These are phyloP conservation scores for Actenoides lindsayi DNA, from an alignment of 2,113 vertebrate species.

Conservation along the genomic window DNA sequence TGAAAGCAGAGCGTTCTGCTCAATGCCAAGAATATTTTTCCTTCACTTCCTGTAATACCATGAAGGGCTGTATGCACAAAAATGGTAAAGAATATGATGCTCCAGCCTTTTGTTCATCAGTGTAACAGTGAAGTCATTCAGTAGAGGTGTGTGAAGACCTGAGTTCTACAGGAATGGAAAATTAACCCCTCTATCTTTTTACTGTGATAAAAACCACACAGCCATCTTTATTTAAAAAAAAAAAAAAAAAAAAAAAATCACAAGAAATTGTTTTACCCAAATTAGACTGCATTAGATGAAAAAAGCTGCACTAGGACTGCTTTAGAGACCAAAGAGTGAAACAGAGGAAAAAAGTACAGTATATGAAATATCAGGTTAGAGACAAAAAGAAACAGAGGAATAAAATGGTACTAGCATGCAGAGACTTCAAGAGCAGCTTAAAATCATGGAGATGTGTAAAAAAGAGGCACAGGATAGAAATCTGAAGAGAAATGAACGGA, in stretches of 20 bases:
- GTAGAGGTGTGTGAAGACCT: background rate
- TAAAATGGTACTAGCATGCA: background rate
- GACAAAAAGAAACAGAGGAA: background rate
- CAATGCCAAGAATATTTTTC: background rate
- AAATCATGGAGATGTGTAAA: background rate
- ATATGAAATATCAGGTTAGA: background rate
- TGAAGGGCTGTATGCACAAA: background rate
- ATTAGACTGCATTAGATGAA: background rate
- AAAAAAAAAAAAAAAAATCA: background rate
- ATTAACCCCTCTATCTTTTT: background rate
- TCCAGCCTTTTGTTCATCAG: background rate
- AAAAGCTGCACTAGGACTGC: background rate
- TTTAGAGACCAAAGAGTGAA: background rate
- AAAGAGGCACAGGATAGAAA: background rate
- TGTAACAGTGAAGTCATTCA: background rate
- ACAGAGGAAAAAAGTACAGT: background rate
- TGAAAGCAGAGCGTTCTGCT: background rate
- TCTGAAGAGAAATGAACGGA: background rate
- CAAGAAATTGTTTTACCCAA: background rate
- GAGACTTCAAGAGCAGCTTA: background rate
- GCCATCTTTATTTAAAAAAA: background rate
- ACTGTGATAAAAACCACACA: background rate
- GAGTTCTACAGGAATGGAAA: background rate
- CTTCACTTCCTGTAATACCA: background rate
- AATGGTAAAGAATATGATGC: background rate